These are phyloP conservation scores for Athalia rosae DNA, from an alignment of 2,888 invertebrate species.

Conservation along the genomic window DNA sequence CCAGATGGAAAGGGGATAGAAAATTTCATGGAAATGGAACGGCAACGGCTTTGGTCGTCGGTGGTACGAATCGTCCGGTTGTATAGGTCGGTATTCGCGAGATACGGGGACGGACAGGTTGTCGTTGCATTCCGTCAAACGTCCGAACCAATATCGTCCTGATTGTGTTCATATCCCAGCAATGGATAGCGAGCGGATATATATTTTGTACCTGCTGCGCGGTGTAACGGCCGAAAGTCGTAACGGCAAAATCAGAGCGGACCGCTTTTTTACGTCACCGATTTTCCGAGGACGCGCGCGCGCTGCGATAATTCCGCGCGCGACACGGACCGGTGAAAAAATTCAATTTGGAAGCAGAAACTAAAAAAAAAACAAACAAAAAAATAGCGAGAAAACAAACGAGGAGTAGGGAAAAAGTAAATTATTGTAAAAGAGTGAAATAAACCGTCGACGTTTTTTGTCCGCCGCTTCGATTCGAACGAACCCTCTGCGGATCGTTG, in stretches of 20 bases:
- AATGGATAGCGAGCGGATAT: too few relatives aligned
- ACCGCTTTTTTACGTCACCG: too few relatives aligned
- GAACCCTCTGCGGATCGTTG: background rate
- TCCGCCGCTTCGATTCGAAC: conserved; percentile 22
- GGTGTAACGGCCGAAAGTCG: too few relatives aligned
- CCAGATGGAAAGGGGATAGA: conserved; percentile 1
- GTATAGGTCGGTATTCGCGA: background rate
- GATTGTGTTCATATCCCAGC: too few relatives aligned
- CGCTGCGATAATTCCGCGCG: too few relatives aligned
- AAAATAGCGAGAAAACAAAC: background rate
- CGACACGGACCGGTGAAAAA: too few relatives aligned
- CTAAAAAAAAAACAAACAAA: too few relatives aligned
- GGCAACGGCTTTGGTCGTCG: conserved; percentile 14
- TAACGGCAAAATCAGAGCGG: too few relatives aligned
- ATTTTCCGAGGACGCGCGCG: too few relatives aligned
- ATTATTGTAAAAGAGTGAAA: background rate
- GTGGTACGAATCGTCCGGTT: background rate
- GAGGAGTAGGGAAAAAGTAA: background rate
- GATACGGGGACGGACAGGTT: background rate
- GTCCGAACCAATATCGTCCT: too few relatives aligned
- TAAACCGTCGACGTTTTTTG: background rate
- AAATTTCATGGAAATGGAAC: conserved; percentile 26
- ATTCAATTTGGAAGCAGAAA: too few relatives aligned
- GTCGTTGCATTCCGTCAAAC: background rate
- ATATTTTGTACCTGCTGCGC: too few relatives aligned